Evolutionary conservation across 2,113 vertebrate species (phyloP), one percentile per base, ranked within the genome.

Genomic region (Sula dactylatra): DNA sequence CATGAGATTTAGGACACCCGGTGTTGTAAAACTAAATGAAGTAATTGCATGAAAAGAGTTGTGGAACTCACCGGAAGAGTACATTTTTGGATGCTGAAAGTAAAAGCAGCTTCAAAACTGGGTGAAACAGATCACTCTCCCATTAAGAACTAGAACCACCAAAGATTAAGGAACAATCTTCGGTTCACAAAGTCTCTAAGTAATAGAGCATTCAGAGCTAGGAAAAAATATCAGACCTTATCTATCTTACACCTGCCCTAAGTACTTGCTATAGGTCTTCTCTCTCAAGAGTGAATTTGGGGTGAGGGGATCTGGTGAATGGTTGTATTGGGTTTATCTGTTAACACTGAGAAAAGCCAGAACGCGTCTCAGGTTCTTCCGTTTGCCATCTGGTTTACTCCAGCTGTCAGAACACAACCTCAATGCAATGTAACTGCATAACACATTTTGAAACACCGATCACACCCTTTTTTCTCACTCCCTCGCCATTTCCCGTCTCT

Each of bases 381-480:
- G 5, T 55, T 55, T 31, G 24, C 55, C 0, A 0, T 11, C 40
- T 2, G 2, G 44, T 80, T 80, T 69, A 44, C 31, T 44, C 21
- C 49, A 62, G 58, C 61, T 6, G 4, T 49, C 22, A 58, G 31
- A 88, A 56, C 18, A 32, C 71, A 13, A 26, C 9, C 25, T 62
- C 25, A 19, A 0, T 1, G 3, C 11, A 34, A 11, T 3, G 0
- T 9, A 22, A n/a, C 32, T 36, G 49, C 7, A 1, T 6, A 27
- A 45, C 0, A 1, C 2, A 4, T 62, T 66, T 10, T 70, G 61
- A 55, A 74, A 44, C 42, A n/a, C 31, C 2, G 31, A 25, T 42
- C 13, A 25, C 34, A 15, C 9, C 55, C 45, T 13, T 24, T 77
- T 42, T 66, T 65, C 78, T 74, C 0, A 1, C 15, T 67, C 21